phyloP scores from a whole-genome alignment of 2,888 invertebrate genomes.

The Meteorus cinctellus region DNA sequence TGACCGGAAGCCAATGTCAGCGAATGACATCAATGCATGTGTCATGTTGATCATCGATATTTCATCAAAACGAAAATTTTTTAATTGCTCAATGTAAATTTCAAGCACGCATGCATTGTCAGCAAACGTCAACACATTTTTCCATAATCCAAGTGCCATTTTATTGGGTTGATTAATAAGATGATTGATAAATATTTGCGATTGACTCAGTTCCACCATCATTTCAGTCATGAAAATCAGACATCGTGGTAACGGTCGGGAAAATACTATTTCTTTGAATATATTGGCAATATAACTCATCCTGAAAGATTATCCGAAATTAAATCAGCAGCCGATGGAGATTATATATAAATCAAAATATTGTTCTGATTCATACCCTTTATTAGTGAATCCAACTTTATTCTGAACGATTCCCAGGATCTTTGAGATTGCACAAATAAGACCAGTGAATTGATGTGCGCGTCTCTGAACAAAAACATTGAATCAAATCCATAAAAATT shows the following conservation, averaged over 20 bases:
- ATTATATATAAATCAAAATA: background rate
- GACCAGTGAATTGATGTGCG: slow-evolving; percentile 69
- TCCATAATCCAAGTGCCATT: background rate
- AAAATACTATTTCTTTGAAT: slow-evolving; percentile 67
- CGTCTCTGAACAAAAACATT: slow-evolving; percentile 61
- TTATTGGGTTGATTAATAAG: background rate
- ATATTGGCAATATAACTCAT: slow-evolving; percentile 61
- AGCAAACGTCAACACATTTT: slow-evolving; percentile 27
- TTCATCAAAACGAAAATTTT: slow-evolving; percentile 62
- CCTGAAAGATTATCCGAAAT: slow-evolving; percentile 50
- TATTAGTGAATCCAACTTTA: slow-evolving; percentile 60
- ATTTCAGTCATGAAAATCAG: slow-evolving; percentile 60
- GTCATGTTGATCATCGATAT: slow-evolving; percentile 60
- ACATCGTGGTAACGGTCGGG: slow-evolving; percentile 64
- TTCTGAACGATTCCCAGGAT: slow-evolving; percentile 63
- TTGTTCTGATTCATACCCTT: slow-evolving; percentile 55
- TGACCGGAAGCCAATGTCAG: slow-evolving; percentile 57
- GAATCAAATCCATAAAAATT: background rate
- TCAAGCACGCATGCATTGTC: slow-evolving; percentile 65
- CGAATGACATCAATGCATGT: slow-evolving; percentile 59
- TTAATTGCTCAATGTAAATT: slow-evolving; percentile 64
- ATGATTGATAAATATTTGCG: slow-evolving; percentile 16
- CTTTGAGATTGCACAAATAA: slow-evolving; percentile 64
- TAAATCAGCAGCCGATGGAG: background rate
- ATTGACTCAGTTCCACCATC: slow-evolving; percentile 49